phyloP scores from a whole-genome alignment of 2,113 vertebrate genomes.

The rabbit (Oryctolagus cuniculus) region DNA sequence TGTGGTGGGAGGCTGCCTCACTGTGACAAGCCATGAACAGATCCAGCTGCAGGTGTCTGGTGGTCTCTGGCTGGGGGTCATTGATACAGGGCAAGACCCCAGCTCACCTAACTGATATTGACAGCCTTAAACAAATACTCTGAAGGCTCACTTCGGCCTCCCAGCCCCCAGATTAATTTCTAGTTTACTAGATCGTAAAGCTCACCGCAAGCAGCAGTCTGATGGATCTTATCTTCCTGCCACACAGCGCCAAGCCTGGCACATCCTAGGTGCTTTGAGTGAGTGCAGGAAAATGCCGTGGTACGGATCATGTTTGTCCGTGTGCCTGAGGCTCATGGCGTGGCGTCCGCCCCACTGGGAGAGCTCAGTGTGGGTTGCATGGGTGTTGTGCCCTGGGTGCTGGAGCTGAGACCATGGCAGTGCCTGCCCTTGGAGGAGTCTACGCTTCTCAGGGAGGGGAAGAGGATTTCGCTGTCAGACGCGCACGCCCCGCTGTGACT shows the following conservation, averaged over 20 bases:
- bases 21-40: not conserved
- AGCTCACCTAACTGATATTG: not conserved
- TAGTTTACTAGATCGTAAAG: not conserved
- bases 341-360: fast-evolving
- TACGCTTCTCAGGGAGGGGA: not conserved
- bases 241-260: not conserved
- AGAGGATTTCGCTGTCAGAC: not conserved
- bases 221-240: not conserved
- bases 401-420: not conserved
- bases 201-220: not conserved
- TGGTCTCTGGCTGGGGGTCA: not conserved
- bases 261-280: fast-evolving
- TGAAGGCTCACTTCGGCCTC: not conserved
- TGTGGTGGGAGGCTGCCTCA: fast-evolving
- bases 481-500: not conserved
- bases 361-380: not conserved
- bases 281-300: not conserved
- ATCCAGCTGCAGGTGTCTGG: not conserved
- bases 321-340: fast-evolving
- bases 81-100: not conserved
- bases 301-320: fast-evolving
- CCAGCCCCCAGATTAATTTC: not conserved
- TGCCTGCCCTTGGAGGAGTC: not conserved
- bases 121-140: not conserved
- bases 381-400: fast-evolving